These are phyloP conservation scores for Erythrocercus mccallii DNA, from an alignment of 2,113 vertebrate genomes.

Conservation along the genomic window DNA sequence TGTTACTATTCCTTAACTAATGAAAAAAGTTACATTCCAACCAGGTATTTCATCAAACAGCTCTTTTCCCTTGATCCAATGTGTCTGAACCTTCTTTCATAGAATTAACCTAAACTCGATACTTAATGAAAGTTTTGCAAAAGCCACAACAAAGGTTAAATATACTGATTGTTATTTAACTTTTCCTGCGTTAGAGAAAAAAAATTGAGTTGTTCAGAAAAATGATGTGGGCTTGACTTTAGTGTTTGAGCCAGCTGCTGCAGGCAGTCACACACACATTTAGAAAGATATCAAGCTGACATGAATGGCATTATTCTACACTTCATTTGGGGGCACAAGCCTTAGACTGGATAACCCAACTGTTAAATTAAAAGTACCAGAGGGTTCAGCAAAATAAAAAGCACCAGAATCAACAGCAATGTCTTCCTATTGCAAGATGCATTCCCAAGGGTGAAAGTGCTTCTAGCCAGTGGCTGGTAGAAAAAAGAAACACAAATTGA, in stretches of 20 bases:
- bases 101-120: not conserved
- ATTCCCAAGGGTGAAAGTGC: not conserved
- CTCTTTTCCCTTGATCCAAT: rapidly evolving
- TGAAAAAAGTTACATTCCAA: not conserved
- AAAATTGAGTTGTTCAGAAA: not conserved
- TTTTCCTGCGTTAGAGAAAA: not conserved
- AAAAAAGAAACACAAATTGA: not conserved
- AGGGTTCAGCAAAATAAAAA: not conserved
- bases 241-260: not conserved
- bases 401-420: not conserved
- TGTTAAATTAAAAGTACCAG: not conserved
- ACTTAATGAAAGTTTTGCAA: not conserved
- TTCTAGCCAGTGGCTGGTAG: not conserved
- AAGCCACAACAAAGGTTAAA: not conserved
- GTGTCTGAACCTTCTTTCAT: not conserved
- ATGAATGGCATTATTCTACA: not conserved
- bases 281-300: not conserved
- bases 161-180: not conserved
- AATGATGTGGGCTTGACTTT: not conserved
- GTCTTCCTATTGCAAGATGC: not conserved
- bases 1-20: not conserved
- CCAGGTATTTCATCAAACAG: not conserved
- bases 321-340: not conserved
- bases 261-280: not conserved
- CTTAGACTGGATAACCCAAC: not conserved